phyloP scores from a whole-genome alignment of 37 sponge, comb jelly and placozoan species.

The Dysidea cf. avara region DNA sequence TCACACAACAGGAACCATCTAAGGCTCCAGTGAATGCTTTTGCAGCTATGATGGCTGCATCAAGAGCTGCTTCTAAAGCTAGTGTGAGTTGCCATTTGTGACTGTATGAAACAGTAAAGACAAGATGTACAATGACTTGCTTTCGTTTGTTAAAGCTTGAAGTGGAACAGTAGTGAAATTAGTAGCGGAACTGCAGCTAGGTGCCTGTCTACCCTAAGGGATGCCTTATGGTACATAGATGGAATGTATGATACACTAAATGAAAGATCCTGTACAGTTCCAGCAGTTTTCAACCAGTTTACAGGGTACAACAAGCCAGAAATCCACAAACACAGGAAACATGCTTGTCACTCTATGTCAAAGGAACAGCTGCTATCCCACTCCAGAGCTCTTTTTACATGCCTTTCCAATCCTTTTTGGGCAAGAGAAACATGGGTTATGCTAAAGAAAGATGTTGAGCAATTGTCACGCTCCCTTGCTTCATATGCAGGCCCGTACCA shows the following conservation, averaged over 20 bases:
- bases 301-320: conserved; percentile 11
- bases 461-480: conserved; percentile 21
- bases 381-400: conserved; percentile 17
- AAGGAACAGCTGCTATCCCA: conserved; percentile 12
- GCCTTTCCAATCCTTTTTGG: conserved; percentile 10
- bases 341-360: conserved; percentile 5
- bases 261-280: not conserved
- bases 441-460: conserved; percentile 8
- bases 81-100: no score
- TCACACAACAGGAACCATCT: no score
- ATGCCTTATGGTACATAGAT: conserved; percentile 7
- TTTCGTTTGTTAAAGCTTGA: not conserved
- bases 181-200: no score
- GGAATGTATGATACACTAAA: conserved; percentile 17
- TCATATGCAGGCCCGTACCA: conserved; percentile 34
- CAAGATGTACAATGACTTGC: conserved; percentile 9
- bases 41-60: no score
- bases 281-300: conserved; percentile 3
- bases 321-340: conserved; percentile 16
- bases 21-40: no score
- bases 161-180: conserved; percentile 1
- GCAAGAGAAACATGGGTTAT: conserved; percentile 4
- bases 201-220: not conserved
- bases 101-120: not conserved
- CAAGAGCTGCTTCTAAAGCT: no score